Evolutionary conservation across 2,113 vertebrate genomes (phyloP), one percentile per base, ranked within the genome.

Genomic region (Procavia capensis): DNA sequence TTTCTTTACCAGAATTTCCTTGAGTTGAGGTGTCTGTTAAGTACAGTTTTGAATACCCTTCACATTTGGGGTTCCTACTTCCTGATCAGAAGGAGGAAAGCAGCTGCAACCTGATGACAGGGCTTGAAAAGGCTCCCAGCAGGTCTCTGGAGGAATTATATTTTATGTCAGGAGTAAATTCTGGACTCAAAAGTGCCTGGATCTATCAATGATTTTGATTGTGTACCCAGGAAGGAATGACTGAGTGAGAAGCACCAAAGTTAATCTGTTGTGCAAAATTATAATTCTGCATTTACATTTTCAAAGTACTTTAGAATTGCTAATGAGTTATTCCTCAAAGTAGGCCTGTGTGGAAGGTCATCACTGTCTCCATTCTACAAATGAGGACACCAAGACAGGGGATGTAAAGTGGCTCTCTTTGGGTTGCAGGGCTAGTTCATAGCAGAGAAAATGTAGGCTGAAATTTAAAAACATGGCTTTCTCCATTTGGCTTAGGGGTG

Each of bases 181-280:
- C 29, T 75, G 20, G 74, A 34, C 70, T 97, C 87, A 54, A 72
- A 81, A 91, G 16, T 0, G 0, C 43, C 74, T 47, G 61, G 43
- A 9, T 95, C 86, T 93, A 64, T 41, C 22, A 94, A 19, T 5
- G 5, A 22, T 81, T 96, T 85, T 95, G 78, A 74, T 95, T n/a
- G 2, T 68, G 94, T 85, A 79, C 76, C 61, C 79, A 90, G 9
- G 29, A 92, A 90, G 36, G 54, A 91, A 29, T 84, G 85, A 93
- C 31, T 92, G 82, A 95, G 61, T 85, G 59, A 66, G 20, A 94
- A 87, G 89, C 70, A 84, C 22, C 80, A 59, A 96, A 86, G 45
- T 93, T 90, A 87, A 95, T 92, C 90, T 97, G 84, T 96, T 93
- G 74, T 86, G 90, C 81, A 96, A 96, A 92, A 95, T 84, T 81